phyloP scores from a whole-genome alignment of 2,888 invertebrate genomes.

The Melolontha melolontha region DNA sequence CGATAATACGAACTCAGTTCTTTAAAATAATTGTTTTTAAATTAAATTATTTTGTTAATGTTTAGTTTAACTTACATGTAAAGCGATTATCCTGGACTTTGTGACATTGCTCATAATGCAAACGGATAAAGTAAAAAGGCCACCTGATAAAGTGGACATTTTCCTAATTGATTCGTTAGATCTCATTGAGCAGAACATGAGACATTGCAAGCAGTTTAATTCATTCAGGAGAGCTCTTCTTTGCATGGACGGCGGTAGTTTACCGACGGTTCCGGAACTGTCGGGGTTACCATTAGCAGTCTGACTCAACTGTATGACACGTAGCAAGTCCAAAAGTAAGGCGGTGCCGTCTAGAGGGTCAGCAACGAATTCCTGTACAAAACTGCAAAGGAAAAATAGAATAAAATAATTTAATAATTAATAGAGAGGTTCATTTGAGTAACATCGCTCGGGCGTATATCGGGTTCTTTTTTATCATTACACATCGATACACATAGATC shows the following conservation, averaged over 20 bases:
- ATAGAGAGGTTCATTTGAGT: no score
- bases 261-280: slow-evolving; percentile 62
- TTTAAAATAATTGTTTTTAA: no score
- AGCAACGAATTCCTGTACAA: slow-evolving; percentile 91
- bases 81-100: slow-evolving; percentile 84
- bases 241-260: slow-evolving; percentile 76
- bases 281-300: slow-evolving; percentile 66
- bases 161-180: slow-evolving; percentile 84
- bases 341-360: slow-evolving; percentile 90
- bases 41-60: no score
- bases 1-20: no score
- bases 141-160: slow-evolving; percentile 82
- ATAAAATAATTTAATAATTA: no score
- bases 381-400: slow-evolving; percentile 70
- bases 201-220: slow-evolving; percentile 88
- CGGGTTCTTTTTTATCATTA: no score
- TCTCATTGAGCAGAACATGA: slow-evolving; percentile 83
- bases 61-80: slow-evolving; percentile 74
- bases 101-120: slow-evolving; percentile 91
- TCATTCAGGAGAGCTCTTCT: slow-evolving; percentile 86
- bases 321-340: slow-evolving; percentile 84
- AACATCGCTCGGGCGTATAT: no score
- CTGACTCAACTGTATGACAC: slow-evolving; percentile 87
- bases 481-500: no score
- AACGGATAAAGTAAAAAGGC: slow-evolving; percentile 85